Evolutionary conservation across 2,113 vertebrate genomes (phyloP), one percentile per base, ranked within the genome.

Genomic region (Atractosteus spatula): DNA sequence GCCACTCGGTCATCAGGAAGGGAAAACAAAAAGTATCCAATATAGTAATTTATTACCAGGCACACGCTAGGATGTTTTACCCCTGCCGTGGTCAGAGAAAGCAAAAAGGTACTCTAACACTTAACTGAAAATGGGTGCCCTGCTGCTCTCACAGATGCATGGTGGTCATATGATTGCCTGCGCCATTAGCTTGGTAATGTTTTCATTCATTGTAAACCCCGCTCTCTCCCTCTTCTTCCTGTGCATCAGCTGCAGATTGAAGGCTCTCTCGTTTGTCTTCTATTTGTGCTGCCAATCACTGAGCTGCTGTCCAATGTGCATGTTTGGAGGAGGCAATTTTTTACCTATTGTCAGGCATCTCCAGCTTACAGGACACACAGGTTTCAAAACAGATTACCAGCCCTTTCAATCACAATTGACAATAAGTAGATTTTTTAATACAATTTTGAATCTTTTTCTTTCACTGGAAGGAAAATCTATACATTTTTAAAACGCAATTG

Each of bases 31-130:
- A 91, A 86, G 84, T 87, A 84, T 90, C 89, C 87, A 89, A 91
- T 89, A 88, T 84, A 89, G 89, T 91, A 89, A 89, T 93, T 92
- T 91, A 89, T 91, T 91, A 90, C 87, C 85, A 87, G 89, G 82
- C 85, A 74, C 70, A 8, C 84, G 70, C 86, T 79, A 66, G 80
- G 89, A 84, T 86, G 83, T 88, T 87, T 87, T 85, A 86, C 88
- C 85, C 91, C 90, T 79, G 89, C 89, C 72, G 87, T 83, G 88
- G 88, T 76, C 76, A 83, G 83, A 89, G 85, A 86, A 91, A 90
- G 87, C 82, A 76, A 89, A 91, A 90, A 88, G 84, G 87, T 82
- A 88, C 88, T 89, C 86, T 86, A 79, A 86, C 88, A 85, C 89
- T 90, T 89, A 87, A 85, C 78, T 85, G 84, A 77, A 89, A 89